Percentiles rank a stretch among this genome's conserved stretches.
Evolutionary conservation across 2,888 invertebrate species (phyloP).

Genomic region (Taenaris catops): DNA sequence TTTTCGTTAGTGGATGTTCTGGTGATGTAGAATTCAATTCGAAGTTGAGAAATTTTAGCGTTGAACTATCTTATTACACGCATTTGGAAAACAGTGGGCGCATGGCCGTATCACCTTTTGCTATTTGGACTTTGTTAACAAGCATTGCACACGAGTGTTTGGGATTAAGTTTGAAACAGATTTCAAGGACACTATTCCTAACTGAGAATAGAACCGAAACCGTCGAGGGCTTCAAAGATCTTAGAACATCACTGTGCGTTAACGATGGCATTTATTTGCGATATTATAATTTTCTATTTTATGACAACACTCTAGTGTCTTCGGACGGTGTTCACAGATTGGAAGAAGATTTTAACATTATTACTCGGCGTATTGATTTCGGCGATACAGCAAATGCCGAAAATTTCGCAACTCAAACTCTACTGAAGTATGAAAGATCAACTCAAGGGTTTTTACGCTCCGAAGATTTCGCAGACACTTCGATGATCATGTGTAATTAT

Average conservation of each 20-base stretch:
- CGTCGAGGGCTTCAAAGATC: neutral
- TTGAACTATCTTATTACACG: constrained; percentile 56
- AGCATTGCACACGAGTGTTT: constrained; percentile 59
- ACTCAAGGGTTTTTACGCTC: constrained; percentile 46
- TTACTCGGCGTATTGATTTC: neutral
- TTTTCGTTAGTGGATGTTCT: neutral
- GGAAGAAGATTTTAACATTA: neutral
- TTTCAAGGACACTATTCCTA: constrained; percentile 5
- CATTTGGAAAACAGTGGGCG: constrained; percentile 50
- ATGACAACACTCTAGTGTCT: neutral
- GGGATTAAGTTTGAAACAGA: constrained; percentile 34
- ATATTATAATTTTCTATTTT: constrained; percentile 15
- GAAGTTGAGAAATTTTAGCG: constrained; percentile 58
- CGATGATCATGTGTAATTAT: constrained; percentile 54
- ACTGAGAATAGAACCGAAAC: constrained; percentile 1
- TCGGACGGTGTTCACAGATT: neutral
- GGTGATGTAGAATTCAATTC: constrained; percentile 48
- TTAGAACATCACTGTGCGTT: constrained; percentile 1
- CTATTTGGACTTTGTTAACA: constrained; percentile 67
- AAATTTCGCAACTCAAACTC: constrained; percentile 50
- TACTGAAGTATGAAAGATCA: constrained; percentile 20
- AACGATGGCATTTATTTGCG: constrained; percentile 27
- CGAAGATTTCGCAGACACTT: constrained; percentile 75
- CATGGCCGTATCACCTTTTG: constrained; percentile 64
- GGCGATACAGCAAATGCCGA: constrained; percentile 48